phyloP scores from a whole-genome alignment of 1,140 invertebrate genomes.

The Heliconius hermathena region DNA sequence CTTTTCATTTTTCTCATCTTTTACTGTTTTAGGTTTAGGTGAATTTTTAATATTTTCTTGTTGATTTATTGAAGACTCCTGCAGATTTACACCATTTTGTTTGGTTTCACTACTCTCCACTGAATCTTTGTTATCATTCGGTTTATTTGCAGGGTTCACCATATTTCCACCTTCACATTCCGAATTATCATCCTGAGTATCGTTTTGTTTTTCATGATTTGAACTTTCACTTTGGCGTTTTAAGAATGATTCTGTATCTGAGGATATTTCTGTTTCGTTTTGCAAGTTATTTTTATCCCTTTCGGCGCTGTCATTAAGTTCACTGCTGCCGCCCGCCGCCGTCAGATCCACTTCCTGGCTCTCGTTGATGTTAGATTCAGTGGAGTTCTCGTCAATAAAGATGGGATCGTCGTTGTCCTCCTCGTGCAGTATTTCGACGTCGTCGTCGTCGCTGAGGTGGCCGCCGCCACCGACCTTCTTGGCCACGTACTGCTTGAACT shows the following conservation, averaged over 20 bases:
- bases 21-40: background rate
- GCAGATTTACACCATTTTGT: background rate
- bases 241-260: background rate
- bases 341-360: constrained; percentile 70
- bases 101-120: background rate
- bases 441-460: constrained; percentile 57
- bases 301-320: constrained; percentile 61
- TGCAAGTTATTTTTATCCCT: background rate
- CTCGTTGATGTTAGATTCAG: constrained; percentile 62
- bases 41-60: background rate
- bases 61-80: background rate
- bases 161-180: constrained; percentile 15
- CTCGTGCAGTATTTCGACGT: constrained; percentile 76
- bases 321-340: constrained; percentile 54
- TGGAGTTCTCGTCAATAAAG: constrained; percentile 80
- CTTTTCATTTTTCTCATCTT: constrained; percentile 25
- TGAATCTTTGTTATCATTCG: background rate
- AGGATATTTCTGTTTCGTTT: constrained; percentile 8
- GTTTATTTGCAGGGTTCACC: background rate
- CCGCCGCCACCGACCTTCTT: constrained; percentile 51
- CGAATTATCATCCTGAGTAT: constrained; percentile 18
- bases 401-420: constrained; percentile 73
- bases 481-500: constrained; percentile 69
- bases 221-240: constrained; percentile 7
- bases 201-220: constrained; percentile 22